These are phyloP conservation scores for Manis pentadactyla DNA, from an alignment of 2,797 vertebrate species.

Conservation along the genomic window DNA sequence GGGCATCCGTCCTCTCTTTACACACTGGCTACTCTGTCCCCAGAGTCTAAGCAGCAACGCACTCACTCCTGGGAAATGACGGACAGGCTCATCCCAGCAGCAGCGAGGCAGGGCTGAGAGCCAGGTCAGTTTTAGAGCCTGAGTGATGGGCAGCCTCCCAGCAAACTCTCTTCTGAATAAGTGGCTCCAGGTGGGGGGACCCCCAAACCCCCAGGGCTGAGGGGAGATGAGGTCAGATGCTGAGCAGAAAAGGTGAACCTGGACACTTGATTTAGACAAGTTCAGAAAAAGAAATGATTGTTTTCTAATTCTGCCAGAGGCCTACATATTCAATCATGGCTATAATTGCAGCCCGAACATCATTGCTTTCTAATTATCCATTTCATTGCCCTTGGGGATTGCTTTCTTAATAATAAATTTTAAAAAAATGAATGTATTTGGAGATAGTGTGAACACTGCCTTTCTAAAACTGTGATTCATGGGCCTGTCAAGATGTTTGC, in stretches of 20 bases:
- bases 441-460: constrained; percentile 28
- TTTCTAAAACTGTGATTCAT: constrained; percentile 46
- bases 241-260: background rate
- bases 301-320: constrained; percentile 61
- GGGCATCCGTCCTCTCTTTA: background rate
- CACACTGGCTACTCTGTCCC: background rate
- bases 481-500: constrained; percentile 48
- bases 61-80: background rate
- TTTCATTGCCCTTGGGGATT: constrained; percentile 68
- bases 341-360: constrained; percentile 51
- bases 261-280: constrained; percentile 16
- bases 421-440: constrained; percentile 54
- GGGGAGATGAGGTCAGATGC: background rate
- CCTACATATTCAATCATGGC: constrained; percentile 45
- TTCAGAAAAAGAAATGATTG: constrained; percentile 37
- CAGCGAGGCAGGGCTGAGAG: background rate
- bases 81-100: background rate
- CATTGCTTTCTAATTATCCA: constrained; percentile 70
- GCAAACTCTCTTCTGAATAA: background rate
- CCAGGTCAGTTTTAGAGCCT: background rate
- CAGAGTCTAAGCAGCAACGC: background rate
- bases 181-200: background rate
- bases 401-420: constrained; percentile 63
- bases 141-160: background rate
- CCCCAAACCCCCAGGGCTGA: background rate